Evolutionary conservation across 2,113 vertebrate genomes (phyloP).

Genomic region (Fregetta grallaria): DNA sequence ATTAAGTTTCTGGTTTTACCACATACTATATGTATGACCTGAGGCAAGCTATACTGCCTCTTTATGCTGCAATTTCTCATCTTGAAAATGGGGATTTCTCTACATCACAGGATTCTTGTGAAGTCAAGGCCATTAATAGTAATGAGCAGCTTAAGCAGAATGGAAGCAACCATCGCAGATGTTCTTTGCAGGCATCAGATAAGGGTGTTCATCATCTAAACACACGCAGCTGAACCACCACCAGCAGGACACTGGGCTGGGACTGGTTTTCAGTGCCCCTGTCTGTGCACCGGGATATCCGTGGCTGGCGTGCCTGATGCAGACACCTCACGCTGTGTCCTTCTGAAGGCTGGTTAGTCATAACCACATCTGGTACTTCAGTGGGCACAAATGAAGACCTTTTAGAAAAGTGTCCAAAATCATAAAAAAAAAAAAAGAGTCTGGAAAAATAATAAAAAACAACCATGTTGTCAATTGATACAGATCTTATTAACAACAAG

Average conservation of each 20-base stretch:
- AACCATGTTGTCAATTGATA: not conserved
- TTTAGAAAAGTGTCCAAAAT: not conserved
- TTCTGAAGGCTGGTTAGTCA: not conserved
- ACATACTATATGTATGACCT: not conserved
- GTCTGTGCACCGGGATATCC: not conserved
- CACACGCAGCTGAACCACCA: not conserved
- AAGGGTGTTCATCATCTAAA: not conserved
- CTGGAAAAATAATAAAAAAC: not conserved
- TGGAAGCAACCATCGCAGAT: not conserved
- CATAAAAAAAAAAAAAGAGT: not conserved
- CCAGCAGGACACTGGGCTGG: rapidly evolving
- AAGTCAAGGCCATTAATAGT: not conserved
- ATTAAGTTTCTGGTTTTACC: not conserved
- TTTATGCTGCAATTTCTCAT: not conserved
- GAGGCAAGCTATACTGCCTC: not conserved
- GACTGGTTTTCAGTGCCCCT: not conserved
- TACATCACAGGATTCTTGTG: not conserved
- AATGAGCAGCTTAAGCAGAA: not conserved
- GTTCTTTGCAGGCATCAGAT: not conserved
- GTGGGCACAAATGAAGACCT: not conserved
- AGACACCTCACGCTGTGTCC: rapidly evolving
- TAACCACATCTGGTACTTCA: not conserved
- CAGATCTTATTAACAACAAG: not conserved
- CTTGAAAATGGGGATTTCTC: not conserved
- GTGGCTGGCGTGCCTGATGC: not conserved